Conservation (phyloP, 2,888 invertebrate species). For the Zelleria hepariella region DNA sequence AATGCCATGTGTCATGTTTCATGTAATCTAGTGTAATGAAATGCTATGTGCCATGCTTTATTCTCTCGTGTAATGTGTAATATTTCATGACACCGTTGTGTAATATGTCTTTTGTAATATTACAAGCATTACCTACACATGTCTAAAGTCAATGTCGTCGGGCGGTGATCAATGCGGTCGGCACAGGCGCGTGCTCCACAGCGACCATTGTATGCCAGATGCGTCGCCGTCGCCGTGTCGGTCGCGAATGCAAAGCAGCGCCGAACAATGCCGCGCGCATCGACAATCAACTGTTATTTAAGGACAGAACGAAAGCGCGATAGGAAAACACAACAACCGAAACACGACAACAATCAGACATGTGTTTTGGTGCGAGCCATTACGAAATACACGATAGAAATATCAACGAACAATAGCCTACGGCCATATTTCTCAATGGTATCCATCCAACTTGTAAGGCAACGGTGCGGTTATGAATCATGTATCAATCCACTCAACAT, state of each 20-base stretch:
- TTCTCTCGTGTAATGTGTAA: no score
- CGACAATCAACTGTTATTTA: conserved; percentile 52
- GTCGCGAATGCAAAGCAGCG: conserved; percentile 55
- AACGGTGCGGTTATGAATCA: background rate
- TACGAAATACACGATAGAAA: conserved; percentile 15
- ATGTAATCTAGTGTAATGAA: no score
- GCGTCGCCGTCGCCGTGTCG: conserved; percentile 45
- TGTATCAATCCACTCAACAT: background rate
- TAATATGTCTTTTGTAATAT: no score
- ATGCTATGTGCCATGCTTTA: no score
- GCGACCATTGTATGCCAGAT: conserved; percentile 56
- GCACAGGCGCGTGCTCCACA: conserved; percentile 55
- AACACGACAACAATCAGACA: conserved; percentile 23
- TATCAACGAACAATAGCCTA: background rate
- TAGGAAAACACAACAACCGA: conserved; percentile 41
- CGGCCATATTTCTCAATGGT: background rate
- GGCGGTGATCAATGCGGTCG: conserved; percentile 49
- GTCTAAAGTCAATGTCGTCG: conserved; percentile 34
- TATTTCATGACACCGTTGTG: no score
- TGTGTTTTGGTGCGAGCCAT: conserved; percentile 15
- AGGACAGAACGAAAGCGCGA: conserved; percentile 45
- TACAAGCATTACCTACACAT: no score
- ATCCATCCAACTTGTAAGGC: background rate
- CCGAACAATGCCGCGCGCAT: conserved; percentile 51
- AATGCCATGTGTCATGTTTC: no score